Evolutionary conservation across 2,113 vertebrate genomes (phyloP).

Genomic region (Burhinus oedicnemus): DNA sequence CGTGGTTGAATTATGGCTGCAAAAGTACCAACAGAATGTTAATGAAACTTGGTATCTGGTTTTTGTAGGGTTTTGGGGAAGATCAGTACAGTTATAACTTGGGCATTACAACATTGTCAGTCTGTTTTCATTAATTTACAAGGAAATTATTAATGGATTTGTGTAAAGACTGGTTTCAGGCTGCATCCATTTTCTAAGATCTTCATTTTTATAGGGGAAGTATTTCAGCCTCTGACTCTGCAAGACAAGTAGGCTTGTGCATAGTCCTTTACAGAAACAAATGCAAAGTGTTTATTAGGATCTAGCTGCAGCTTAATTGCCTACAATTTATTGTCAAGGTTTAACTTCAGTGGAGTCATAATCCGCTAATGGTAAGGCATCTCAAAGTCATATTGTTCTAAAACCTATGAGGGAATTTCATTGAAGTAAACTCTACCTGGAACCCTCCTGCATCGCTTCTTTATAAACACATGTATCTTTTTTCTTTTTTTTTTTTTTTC

Average conservation of each 20-base stretch:
- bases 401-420: background rate
- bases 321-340: background rate
- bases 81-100: background rate
- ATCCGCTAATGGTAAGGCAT: background rate
- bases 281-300: background rate
- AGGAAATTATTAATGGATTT: background rate
- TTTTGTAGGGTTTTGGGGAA: background rate
- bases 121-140: background rate
- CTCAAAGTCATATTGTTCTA: background rate
- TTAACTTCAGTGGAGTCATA: background rate
- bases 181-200: background rate
- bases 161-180: background rate
- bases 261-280: background rate
- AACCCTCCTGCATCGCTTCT: background rate
- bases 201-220: background rate
- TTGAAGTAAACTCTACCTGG: background rate
- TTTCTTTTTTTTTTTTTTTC: background rate
- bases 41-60: fast-evolving
- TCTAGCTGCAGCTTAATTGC: background rate
- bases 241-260: background rate
- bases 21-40: background rate
- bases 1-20: fast-evolving
- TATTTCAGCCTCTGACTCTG: background rate
- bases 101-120: background rate
- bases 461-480: background rate